These are phyloP conservation scores for Ichneumoninae sp. DNA, from an alignment of 2,888 invertebrate species.

Conservation along the genomic window DNA sequence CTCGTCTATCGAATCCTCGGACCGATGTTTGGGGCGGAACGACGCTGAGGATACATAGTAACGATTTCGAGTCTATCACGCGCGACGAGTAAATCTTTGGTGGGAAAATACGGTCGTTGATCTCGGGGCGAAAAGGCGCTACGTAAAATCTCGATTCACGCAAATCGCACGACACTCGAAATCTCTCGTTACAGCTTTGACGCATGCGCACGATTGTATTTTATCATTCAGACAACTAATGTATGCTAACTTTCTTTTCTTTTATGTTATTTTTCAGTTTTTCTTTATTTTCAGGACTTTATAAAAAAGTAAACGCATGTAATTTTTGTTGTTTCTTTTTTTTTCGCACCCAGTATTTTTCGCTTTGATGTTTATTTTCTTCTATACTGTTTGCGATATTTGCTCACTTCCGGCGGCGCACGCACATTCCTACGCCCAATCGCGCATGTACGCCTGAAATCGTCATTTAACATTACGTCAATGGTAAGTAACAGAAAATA, in stretches of 20 bases:
- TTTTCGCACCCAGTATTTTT: conserved; percentile 31
- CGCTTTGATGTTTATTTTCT: conserved; percentile 39
- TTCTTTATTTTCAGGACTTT: neutral
- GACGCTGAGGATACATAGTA: neutral
- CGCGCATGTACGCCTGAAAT: conserved; percentile 71
- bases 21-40: conserved; percentile 28
- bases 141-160: conserved; percentile 58
- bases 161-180: conserved; percentile 35
- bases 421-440: conserved; percentile 72
- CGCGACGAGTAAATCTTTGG: conserved; percentile 39
- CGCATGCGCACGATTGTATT: conserved; percentile 15
- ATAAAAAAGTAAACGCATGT: neutral
- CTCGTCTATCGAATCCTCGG: conserved; percentile 12
- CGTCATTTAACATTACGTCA: conserved; percentile 74
- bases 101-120: conserved; percentile 3
- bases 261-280: neutral
- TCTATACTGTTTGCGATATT: conserved; percentile 41
- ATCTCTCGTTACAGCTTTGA: conserved; percentile 29
- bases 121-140: conserved; percentile 26
- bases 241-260: neutral
- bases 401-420: conserved; percentile 67
- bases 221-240: neutral
- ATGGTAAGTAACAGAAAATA: conserved; percentile 75
- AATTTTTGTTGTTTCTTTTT: conserved; percentile 40
- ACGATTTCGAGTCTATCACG: neutral